These are phyloP conservation scores for Choristoneura fumiferana DNA, from an alignment of 1,140 invertebrate genomes.

Conservation along the genomic window DNA sequence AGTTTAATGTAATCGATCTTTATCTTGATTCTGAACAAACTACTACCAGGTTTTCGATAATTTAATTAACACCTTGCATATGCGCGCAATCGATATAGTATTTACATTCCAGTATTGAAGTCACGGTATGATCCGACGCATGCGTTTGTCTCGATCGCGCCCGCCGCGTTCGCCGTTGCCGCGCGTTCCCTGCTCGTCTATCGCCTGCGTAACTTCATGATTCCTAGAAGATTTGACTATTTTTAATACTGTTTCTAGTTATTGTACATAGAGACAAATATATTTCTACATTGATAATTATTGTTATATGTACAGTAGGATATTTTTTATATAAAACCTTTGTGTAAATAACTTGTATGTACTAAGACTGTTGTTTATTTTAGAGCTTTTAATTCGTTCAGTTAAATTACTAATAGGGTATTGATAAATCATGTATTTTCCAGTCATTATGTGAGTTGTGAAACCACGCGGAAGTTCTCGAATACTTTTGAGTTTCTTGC, in stretches of 20 bases:
- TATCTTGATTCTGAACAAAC: no score
- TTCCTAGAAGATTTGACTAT: slow-evolving; percentile 74
- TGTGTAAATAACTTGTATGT: slow-evolving; percentile 76
- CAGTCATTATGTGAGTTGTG: slow-evolving; percentile 51
- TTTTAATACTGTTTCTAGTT: slow-evolving; percentile 74
- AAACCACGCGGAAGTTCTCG: slow-evolving; percentile 24
- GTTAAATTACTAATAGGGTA: slow-evolving; percentile 58
- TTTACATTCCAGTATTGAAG: no score
- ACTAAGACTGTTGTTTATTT: slow-evolving; percentile 77
- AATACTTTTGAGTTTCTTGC: slow-evolving; percentile 34
- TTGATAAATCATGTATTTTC: slow-evolving; percentile 70
- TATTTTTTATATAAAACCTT: slow-evolving; percentile 71
- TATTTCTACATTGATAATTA: slow-evolving; percentile 71
- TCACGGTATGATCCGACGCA: no score
- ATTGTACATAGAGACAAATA: slow-evolving; percentile 69
- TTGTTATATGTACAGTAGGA: slow-evolving; percentile 74
- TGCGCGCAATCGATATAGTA: no score
- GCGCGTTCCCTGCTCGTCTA: slow-evolving; percentile 34
- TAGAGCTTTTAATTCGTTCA: slow-evolving; percentile 75
- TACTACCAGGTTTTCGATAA: no score
- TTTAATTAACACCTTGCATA: no score
- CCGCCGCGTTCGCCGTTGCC: slow-evolving; percentile 35
- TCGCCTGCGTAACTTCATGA: slow-evolving; percentile 42
- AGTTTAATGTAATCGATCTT: no score
- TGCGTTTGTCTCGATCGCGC: no score